A percentile compares a stretch with the other conserved stretches of the same genome.
Evolutionary conservation across 2,888 invertebrate genomes (phyloP).

Genomic region (Pollenia angustigena): DNA sequence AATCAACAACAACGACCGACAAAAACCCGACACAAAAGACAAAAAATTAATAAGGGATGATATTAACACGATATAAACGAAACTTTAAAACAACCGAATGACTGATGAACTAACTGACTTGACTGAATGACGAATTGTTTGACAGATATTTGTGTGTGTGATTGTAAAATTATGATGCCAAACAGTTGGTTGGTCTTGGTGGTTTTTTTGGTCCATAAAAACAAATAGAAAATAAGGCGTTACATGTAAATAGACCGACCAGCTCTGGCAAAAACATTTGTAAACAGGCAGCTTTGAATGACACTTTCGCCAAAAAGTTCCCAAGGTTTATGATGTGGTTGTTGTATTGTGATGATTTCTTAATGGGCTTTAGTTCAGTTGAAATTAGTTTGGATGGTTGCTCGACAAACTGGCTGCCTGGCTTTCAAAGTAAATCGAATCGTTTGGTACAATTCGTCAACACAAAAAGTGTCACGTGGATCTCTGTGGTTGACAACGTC

Average conservation of each 20-base stretch:
- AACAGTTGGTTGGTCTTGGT: constrained; percentile 54
- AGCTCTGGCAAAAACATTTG: constrained; percentile 40
- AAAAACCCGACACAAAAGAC: neutral
- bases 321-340: constrained; percentile 40
- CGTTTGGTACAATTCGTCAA: constrained; percentile 27
- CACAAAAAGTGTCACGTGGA: constrained; percentile 73
- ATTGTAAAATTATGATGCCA: constrained; percentile 45
- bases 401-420: neutral
- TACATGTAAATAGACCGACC: constrained; percentile 23
- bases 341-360: constrained; percentile 1
- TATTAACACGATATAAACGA: constrained; percentile 28
- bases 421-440: neutral
- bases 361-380: constrained; percentile 29
- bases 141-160: constrained; percentile 7
- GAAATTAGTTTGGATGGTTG: constrained; percentile 22
- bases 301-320: constrained; percentile 39
- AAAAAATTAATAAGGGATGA: constrained; percentile 47
- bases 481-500: constrained; percentile 76
- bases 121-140: constrained; percentile 13
- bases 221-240: constrained; percentile 38
- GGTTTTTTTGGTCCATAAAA: neutral
- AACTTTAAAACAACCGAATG: neutral
- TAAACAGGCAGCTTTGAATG: constrained; percentile 36
- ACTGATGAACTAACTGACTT: constrained; percentile 15
- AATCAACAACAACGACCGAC: constrained; percentile 3